Evolutionary conservation across 2,797 vertebrate genomes (phyloP).

Genomic region (Sebastes steindachneri): DNA sequence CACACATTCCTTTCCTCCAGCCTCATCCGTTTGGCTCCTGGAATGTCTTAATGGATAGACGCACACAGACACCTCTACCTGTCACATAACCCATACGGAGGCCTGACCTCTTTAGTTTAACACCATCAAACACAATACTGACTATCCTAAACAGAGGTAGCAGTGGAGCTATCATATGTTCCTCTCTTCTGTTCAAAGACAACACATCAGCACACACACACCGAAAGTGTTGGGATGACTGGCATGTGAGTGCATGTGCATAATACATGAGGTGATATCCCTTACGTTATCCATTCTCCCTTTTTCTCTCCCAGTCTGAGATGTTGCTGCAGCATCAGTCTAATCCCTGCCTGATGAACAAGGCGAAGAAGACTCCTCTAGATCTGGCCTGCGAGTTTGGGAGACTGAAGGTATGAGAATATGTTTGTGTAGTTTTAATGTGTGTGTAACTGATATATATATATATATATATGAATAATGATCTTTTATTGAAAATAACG

Average conservation of each 20-base stretch:
- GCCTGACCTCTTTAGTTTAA: slow-evolving; percentile 17
- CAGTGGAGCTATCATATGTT: slow-evolving; percentile 26
- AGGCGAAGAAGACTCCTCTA: slow-evolving; percentile 92
- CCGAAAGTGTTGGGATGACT: slow-evolving; percentile 4
- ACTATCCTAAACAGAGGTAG: not conserved
- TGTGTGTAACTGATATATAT: not conserved
- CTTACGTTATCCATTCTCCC: slow-evolving; percentile 23
- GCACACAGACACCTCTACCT: not conserved
- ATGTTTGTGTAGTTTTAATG: not conserved
- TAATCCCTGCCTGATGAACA: slow-evolving; percentile 92
- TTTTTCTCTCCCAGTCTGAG: slow-evolving; percentile 85
- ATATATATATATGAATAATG: not conserved
- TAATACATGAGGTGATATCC: not conserved
- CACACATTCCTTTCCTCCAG: slow-evolving; percentile 41
- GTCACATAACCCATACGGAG: not conserved
- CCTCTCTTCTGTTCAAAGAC: slow-evolving; percentile 22
- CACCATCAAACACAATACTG: slow-evolving; percentile 18
- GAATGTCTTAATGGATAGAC: slow-evolving; percentile 42
- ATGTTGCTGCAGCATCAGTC: slow-evolving; percentile 97
- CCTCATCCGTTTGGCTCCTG: slow-evolving; percentile 9
- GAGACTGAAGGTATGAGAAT: slow-evolving; percentile 82
- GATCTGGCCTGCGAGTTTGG: slow-evolving; percentile 96
- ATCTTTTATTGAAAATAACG: not conserved
- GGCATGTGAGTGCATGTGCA: slow-evolving; percentile 2
- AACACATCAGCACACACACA: slow-evolving; percentile 9